Evolutionary conservation across 2,888 invertebrate species (phyloP), one percentile per base, ranked within the genome.

Genomic region (Trissonchulus sp.): DNA sequence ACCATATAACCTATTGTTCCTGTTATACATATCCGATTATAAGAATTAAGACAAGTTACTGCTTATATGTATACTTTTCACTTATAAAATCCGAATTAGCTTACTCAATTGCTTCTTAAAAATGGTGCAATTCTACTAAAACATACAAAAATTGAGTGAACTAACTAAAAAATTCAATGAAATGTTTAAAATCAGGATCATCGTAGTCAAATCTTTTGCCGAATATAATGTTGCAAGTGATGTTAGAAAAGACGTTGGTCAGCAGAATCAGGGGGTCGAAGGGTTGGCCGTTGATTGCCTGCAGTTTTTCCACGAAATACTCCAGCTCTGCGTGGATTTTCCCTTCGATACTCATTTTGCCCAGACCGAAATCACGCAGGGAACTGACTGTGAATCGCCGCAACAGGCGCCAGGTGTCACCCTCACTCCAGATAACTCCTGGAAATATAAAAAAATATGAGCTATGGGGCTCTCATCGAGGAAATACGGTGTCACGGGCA

Each of bases 301-400:
- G 72, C 28, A 80, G 63, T 0, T 74, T 37, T 33, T 76, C 37
- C 8, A 79, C 23, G n/a, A 80, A 75, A 65, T 73, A 68, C 18
- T 71, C 63, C 15, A 80, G 77, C 74, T 80, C 79, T 15, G 76
- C 76, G 73, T 79, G 78, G 23, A 80, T 79, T 31, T 79, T 76
- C 18, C 78, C 77, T 75, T 80, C 80, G 77, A 80, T 79, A 28
- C 73, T 74, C 1, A 74, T 76, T 37, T 79, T 79, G 8, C 80
- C 80, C 65, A 80, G 79, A 31, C 80, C 80, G n/a, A 79, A 73
- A 75, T 79, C 77, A 30, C 78, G 69, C 68, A 80, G 75, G 28
- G 77, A 76, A 33, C 77, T 77, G 48, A 80, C 62, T 23, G 79
- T 78, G 73, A 79, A 80, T 8, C 79, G 68, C 36, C 78, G 78